Evolutionary conservation across 2,888 invertebrate genomes (phyloP), one percentile per base, ranked within the genome.

Genomic region (Troilus luridus): DNA sequence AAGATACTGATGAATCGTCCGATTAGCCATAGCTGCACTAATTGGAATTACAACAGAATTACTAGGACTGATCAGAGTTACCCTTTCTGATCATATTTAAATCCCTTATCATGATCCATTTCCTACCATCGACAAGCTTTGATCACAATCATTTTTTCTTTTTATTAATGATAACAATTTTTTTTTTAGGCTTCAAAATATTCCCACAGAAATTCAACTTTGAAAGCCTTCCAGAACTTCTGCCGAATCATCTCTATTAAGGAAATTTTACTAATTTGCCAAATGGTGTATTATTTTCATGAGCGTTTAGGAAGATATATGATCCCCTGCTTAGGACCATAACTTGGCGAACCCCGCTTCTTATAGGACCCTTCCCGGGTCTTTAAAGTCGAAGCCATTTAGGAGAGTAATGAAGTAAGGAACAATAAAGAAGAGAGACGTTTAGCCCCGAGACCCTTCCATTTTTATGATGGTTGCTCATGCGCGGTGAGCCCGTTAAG

Each of bases 381-480:
- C 72, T 77, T 77, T 77, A 77, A 77, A 3, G 72, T 27, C 19
- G 72, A 27, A 24, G 9, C 72, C 72, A 72, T 77, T 77, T 12
- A 0, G 41, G 17, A 77, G 72, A 77, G 72, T 77, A 77, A 77
- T 77, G 72, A 77, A 77, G 72, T 41, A 77, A 41, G 41, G 27
- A 27, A 77, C 72, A 77, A 77, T 77, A 77, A 77, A 77, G 72
- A 27, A 77, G 72, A 41, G 19, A 17, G 27, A 14, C 17, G 8
- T 77, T 41, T 64, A 64, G 64, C 64, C 1, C 5, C 1, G 10
- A 24, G 0, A 24, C 12, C 72, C 72, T 77, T 27, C 72, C 72
- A 77, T 77, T 77, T 77, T 77, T 77, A 77, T 77, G 72, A 77
- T 27, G 41, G 72, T 41, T 27, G 72, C 72, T 77, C 72, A 41